These are phyloP conservation scores for Ormyrus thymus DNA, from an alignment of 2,888 invertebrate genomes.

Conservation along the genomic window DNA sequence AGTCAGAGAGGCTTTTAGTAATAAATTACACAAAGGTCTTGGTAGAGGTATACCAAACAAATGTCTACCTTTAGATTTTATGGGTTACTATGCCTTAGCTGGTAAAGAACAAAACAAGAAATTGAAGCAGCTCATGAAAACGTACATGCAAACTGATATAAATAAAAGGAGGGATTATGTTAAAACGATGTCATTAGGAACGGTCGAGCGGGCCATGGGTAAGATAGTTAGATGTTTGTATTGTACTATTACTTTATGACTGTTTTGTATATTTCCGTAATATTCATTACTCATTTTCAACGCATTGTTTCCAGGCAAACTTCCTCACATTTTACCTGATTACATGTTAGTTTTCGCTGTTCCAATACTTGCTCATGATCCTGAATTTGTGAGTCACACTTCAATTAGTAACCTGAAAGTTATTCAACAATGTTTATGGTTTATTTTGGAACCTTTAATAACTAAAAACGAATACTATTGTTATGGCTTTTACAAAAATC, in stretches of 20 bases:
- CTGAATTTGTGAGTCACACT: conserved; percentile 85
- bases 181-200: conserved; percentile 86
- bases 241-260: background rate
- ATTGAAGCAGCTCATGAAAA: conserved; percentile 81
- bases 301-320: conserved; percentile 76
- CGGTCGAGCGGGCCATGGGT: conserved; percentile 75
- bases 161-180: conserved; percentile 92
- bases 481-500: conserved; percentile 94
- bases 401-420: conserved; percentile 86
- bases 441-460: conserved; percentile 94
- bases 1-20: conserved; percentile 92
- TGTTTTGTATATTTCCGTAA: background rate
- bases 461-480: conserved; percentile 95
- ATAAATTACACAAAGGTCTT: conserved; percentile 94
- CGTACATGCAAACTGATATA: conserved; percentile 92
- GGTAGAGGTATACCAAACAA: conserved; percentile 89
- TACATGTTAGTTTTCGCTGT: conserved; percentile 98
- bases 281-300: conserved; percentile 12
- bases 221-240: conserved; percentile 54
- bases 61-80: conserved; percentile 95
- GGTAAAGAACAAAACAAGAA: conserved; percentile 92
- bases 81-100: conserved; percentile 94
- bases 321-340: conserved; percentile 94
- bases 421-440: conserved; percentile 93
- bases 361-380: conserved; percentile 95